These are phyloP conservation scores for Drosophila persimilis DNA, from an alignment of 1,140 invertebrate species.

Conservation along the genomic window DNA sequence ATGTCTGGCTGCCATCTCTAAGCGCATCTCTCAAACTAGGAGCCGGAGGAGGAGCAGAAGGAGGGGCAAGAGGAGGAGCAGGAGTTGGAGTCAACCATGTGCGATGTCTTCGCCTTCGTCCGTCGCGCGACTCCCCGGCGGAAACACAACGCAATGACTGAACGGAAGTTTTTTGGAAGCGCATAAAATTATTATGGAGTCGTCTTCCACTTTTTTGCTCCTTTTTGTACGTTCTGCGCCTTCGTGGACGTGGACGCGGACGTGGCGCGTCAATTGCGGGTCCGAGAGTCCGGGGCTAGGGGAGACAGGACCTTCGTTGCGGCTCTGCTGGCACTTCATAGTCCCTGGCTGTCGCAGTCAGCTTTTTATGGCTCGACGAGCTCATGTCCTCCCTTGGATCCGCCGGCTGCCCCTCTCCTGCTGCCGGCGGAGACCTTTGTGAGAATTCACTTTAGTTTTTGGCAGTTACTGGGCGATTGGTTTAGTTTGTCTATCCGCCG, in stretches of 20 bases:
- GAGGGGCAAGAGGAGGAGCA: too few species aligned
- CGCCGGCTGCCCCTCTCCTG: too few species aligned
- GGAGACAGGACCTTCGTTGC: constrained; percentile 29
- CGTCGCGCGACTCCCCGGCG: constrained; percentile 40
- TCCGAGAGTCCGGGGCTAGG: constrained; percentile 7
- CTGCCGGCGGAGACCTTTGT: background rate
- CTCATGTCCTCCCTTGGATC: constrained; percentile 9
- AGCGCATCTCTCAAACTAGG: background rate
- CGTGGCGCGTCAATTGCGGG: constrained; percentile 70
- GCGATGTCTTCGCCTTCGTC: constrained; percentile 50
- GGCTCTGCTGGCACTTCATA: constrained; percentile 63
- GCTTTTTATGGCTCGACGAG: constrained; percentile 52
- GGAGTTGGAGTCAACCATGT: constrained; percentile 24
- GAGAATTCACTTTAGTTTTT: constrained; percentile 56
- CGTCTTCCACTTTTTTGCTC: constrained; percentile 53
- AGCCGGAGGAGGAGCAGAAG: too few species aligned
- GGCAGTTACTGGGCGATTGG: constrained; percentile 39
- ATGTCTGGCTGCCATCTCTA: constrained; percentile 18
- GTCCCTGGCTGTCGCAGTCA: constrained; percentile 41
- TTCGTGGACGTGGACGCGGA: constrained; percentile 8
- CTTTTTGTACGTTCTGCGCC: background rate
- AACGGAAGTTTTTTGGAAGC: constrained; percentile 80
- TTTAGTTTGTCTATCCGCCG: constrained; percentile 26
- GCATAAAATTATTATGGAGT: constrained; percentile 81
- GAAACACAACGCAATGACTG: constrained; percentile 77